Evolutionary conservation across 2,113 vertebrate species (phyloP).

Genomic region (Perca flavescens): DNA sequence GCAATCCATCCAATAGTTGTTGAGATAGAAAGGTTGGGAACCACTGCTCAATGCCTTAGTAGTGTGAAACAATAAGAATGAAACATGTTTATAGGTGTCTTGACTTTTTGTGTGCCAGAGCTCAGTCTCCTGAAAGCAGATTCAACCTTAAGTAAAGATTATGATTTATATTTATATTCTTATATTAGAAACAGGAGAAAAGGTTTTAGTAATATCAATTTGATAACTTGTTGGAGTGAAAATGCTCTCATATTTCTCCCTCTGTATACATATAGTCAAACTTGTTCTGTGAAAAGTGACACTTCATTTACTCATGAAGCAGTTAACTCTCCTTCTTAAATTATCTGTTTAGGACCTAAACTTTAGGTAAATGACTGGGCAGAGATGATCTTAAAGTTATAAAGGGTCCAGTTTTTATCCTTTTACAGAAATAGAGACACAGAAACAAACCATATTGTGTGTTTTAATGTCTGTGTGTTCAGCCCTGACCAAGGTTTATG

Average conservation of each 20-base stretch:
- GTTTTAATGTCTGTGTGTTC: background rate
- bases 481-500: background rate
- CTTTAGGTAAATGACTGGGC: background rate
- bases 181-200: background rate
- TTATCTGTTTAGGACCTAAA: background rate
- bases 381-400: background rate
- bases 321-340: background rate
- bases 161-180: background rate
- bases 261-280: conserved; percentile 4
- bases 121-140: background rate
- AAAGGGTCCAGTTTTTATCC: background rate
- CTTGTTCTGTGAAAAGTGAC: background rate
- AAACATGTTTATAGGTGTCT: no score
- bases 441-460: background rate
- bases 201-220: background rate
- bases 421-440: background rate
- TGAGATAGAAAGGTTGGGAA: background rate
- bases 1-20: background rate
- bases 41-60: background rate
- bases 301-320: conserved; percentile 3
- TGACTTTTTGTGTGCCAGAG: background rate
- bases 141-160: background rate
- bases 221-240: background rate
- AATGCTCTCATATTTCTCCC: conserved; percentile 1
- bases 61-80: background rate